Percentiles rank a stretch among this genome's conserved stretches.
Evolutionary conservation across 2,113 vertebrate species (phyloP).

Genomic region (Bos javanicus): DNA sequence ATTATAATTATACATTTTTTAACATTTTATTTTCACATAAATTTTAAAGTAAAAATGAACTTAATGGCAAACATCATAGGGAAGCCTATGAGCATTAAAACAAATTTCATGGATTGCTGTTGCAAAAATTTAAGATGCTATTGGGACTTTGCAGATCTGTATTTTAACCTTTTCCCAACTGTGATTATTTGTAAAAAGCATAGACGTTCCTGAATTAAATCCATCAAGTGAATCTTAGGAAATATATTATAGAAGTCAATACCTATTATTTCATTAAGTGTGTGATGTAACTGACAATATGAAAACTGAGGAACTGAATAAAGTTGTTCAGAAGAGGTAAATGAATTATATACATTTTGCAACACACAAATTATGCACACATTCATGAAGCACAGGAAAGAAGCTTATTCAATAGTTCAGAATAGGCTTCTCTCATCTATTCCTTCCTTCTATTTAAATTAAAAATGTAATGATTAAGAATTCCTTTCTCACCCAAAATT

Average conservation of each 20-base stretch:
- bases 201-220: background rate
- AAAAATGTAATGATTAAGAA: background rate
- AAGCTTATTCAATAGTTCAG: background rate
- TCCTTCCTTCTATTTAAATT: background rate
- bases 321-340: background rate
- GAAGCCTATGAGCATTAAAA: background rate
- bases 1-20: background rate
- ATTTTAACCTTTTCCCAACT: background rate
- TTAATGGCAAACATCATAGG: background rate
- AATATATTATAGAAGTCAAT: background rate
- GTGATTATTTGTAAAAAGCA: background rate
- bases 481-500: background rate
- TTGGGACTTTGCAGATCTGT: background rate
- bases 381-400: background rate
- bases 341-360: background rate
- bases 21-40: background rate
- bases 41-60: background rate
- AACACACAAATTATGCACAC: background rate
- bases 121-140: background rate
- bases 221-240: background rate
- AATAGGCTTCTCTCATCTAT: background rate
- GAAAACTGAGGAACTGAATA: background rate
- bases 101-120: background rate
- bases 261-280: background rate
- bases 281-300: background rate